These are phyloP conservation scores for Masnerella sp. DNA, from an alignment of 2,888 invertebrate species.

Conservation along the genomic window DNA sequence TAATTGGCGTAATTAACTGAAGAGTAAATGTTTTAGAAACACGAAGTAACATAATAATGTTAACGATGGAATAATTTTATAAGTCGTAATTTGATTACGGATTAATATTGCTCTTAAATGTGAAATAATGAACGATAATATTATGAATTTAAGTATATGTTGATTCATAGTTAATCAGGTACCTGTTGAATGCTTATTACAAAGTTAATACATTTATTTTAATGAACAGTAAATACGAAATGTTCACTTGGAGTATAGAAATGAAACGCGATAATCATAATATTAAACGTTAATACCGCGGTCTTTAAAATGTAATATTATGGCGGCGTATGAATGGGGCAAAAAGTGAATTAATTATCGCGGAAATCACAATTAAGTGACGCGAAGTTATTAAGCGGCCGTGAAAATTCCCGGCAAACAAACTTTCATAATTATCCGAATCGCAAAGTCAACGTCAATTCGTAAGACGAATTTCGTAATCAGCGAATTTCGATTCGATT, in stretches of 20 bases:
- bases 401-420: no score
- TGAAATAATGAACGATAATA: constrained; percentile 37
- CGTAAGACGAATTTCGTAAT: constrained; percentile 14
- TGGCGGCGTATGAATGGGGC: not conserved
- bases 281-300: constrained; percentile 19
- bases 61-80: constrained; percentile 17
- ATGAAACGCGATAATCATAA: constrained; percentile 40
- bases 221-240: constrained; percentile 27
- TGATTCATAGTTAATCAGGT: constrained; percentile 50
- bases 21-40: no score
- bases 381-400: constrained; percentile 9
- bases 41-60: not conserved
- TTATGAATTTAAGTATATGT: constrained; percentile 40
- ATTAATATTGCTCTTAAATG: constrained; percentile 27
- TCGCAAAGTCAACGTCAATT: not conserved
- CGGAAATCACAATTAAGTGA: constrained; percentile 9
- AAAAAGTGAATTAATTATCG: constrained; percentile 13
- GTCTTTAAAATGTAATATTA: constrained; percentile 13
- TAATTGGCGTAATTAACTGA: no score
- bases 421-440: not conserved
- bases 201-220: constrained; percentile 52
- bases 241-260: constrained; percentile 23
- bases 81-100: constrained; percentile 30
- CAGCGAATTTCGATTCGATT: constrained; percentile 2
- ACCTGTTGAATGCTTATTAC: constrained; percentile 54